phyloP scores from a whole-genome alignment of 1,140 invertebrate genomes.

The Pseudomyrmex pallidus region DNA sequence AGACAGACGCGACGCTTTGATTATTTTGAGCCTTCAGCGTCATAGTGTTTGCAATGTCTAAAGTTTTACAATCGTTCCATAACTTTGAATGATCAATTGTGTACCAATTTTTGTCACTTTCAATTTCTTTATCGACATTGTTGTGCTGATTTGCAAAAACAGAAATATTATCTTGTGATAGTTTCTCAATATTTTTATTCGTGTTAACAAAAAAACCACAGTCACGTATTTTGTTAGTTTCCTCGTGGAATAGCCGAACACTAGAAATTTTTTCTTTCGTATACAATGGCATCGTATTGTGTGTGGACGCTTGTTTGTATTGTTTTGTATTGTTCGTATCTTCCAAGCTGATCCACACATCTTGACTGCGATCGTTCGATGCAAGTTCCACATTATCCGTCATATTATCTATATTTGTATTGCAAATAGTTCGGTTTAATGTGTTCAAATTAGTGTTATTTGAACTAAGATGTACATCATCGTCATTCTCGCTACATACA shows the following conservation, averaged over 20 bases:
- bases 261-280: not conserved
- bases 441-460: constrained; percentile 18
- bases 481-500: not conserved
- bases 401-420: constrained; percentile 9
- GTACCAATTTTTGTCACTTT: not conserved
- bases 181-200: constrained; percentile 44
- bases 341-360: constrained; percentile 19
- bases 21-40: not conserved
- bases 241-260: not conserved
- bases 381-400: not conserved
- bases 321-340: not conserved
- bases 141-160: constrained; percentile 8
- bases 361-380: not conserved
- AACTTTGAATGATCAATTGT: not conserved
- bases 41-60: not conserved
- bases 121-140: not conserved
- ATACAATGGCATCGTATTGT: not conserved
- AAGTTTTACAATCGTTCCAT: not conserved
- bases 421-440: not conserved
- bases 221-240: not conserved
- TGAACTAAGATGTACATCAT: not conserved
- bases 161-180: constrained; percentile 37
- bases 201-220: constrained; percentile 27
- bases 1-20: not conserved
- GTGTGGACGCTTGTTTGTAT: not conserved